Conservation (phyloP, 2,797 vertebrate species). For the Cichlasoma orientale region DNA sequence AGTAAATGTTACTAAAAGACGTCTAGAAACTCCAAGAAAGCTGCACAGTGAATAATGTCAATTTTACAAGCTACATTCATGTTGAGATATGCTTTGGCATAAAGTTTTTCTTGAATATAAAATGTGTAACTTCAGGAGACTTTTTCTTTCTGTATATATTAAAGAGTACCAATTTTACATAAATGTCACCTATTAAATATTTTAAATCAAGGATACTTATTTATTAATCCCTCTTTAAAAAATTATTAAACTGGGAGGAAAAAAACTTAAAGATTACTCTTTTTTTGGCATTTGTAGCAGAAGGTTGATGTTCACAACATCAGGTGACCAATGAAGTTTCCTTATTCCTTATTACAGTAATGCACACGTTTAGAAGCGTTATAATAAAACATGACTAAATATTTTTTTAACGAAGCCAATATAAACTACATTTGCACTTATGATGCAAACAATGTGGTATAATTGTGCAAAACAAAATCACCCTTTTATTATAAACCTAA, state of each 20-base stretch:
- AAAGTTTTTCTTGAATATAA: conserved; percentile 40
- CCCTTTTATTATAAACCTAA: conserved; percentile 18
- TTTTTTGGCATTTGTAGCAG: neutral
- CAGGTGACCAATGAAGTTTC: neutral
- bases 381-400: neutral
- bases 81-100: conserved; percentile 78
- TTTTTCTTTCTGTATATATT: neutral
- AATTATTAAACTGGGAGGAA: neutral
- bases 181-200: neutral
- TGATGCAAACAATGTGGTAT: conserved; percentile 11
- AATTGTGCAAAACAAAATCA: conserved; percentile 77
- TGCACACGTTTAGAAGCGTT: neutral
- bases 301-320: neutral
- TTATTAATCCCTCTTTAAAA: neutral
- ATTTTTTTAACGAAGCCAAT: neutral
- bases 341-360: neutral
- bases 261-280: neutral
- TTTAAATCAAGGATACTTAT: neutral
- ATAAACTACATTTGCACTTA: conserved; percentile 10
- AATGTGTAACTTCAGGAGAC: neutral
- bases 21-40: conserved; percentile 52
- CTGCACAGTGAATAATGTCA: conserved; percentile 57
- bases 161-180: neutral
- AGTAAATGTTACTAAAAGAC: conserved; percentile 29
- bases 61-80: conserved; percentile 70